These are phyloP conservation scores for Coronaproctus castanopsis DNA, from an alignment of 2,888 invertebrate genomes.

Conservation along the genomic window DNA sequence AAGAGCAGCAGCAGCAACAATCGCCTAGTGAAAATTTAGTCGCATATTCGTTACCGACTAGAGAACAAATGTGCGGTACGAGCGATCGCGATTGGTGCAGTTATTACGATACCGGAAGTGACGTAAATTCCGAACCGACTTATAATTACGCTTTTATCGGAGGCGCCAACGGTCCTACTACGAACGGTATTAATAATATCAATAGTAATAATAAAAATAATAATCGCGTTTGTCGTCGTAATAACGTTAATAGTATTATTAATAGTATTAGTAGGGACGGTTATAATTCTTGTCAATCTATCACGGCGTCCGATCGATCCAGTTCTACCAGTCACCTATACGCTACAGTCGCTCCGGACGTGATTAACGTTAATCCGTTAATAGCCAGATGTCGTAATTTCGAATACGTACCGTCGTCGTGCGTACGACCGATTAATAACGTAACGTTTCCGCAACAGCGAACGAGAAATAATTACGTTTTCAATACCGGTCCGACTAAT, in stretches of 20 bases:
- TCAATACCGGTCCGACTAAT: background rate
- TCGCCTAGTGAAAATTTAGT: too few species aligned
- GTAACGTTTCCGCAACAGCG: background rate
- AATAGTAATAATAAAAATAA: too few species aligned
- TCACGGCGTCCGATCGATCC: conserved; percentile 7
- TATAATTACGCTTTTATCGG: conserved; percentile 11
- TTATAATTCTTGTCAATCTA: conserved; percentile 7
- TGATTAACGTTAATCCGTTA: background rate
- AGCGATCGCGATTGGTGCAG: conserved; percentile 12
- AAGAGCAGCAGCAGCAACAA: background rate
- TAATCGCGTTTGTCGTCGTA: too few species aligned
- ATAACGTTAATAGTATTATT: too few species aligned
- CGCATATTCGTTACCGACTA: too few species aligned
- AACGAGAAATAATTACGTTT: background rate
- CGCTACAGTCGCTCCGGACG: conserved; percentile 8
- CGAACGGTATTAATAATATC: too few species aligned
- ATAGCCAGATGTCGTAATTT: background rate
- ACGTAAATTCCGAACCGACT: conserved; percentile 12
- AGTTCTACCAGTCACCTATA: conserved; percentile 9
- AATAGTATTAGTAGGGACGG: too few species aligned
- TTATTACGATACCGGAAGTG: conserved; percentile 6
- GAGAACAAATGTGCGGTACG: conserved; percentile 12
- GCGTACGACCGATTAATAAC: background rate
- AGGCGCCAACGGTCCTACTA: background rate
- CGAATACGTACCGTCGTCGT: background rate